These are phyloP conservation scores for Nothobranchius furzeri DNA, from an alignment of 2,113 vertebrate species.

Conservation along the genomic window DNA sequence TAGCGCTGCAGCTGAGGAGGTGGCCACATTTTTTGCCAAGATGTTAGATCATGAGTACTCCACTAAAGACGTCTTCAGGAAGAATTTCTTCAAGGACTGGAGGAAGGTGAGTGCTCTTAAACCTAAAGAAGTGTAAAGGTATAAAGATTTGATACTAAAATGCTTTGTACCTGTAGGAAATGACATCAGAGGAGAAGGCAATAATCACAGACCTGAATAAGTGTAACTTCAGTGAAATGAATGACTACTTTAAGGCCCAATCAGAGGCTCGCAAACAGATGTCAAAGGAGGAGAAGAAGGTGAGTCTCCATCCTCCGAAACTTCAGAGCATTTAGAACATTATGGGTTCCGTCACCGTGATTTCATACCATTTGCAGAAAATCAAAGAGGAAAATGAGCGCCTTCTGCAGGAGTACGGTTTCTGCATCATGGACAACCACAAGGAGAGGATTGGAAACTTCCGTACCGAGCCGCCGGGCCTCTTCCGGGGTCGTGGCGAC, in stretches of 20 bases:
- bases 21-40: slow-evolving; percentile 96
- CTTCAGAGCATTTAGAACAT: background rate
- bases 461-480: slow-evolving; percentile 93
- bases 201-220: slow-evolving; percentile 89
- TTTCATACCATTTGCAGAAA: slow-evolving; percentile 79
- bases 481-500: slow-evolving; percentile 94
- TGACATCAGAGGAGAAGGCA: slow-evolving; percentile 92
- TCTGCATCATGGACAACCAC: slow-evolving; percentile 97
- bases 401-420: slow-evolving; percentile 92
- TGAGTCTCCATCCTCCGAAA: slow-evolving; percentile 45
- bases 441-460: slow-evolving; percentile 97
- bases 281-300: slow-evolving; percentile 95
- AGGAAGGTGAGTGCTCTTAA: slow-evolving; percentile 83
- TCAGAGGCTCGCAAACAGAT: slow-evolving; percentile 94
- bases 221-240: slow-evolving; percentile 93
- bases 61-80: slow-evolving; percentile 96
- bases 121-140: background rate
- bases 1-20: slow-evolving; percentile 91
- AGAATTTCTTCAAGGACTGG: slow-evolving; percentile 99
- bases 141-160: background rate
- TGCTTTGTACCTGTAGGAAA: slow-evolving; percentile 82
- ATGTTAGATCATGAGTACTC: slow-evolving; percentile 99
- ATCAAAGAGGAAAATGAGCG: slow-evolving; percentile 94
- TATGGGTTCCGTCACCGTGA: background rate
- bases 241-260: slow-evolving; percentile 93